Evolutionary conservation across 2,888 invertebrate genomes (phyloP), one percentile per base, ranked within the genome.

Genomic region (Caenorhabditis sp.): DNA sequence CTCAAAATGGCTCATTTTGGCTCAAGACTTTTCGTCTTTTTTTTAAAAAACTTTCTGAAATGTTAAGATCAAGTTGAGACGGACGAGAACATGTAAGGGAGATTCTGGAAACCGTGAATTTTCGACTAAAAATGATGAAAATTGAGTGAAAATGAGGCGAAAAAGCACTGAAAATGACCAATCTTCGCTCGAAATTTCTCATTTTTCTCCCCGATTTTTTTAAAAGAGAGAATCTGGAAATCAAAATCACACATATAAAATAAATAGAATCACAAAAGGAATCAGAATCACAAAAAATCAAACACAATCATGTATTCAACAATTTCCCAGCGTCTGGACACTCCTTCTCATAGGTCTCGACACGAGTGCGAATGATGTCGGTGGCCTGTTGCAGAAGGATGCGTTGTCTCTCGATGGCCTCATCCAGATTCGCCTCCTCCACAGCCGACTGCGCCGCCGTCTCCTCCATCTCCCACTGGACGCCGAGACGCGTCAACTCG

Each of bases 401-500:
- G 19, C 76, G 49, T 51, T 85, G 85, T n/a, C 85, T 64, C 0
- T 70, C 49, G 41, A 82, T 79, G 0, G 80, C 85, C 28, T 70
- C 82, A 28, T 85, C 82, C 14, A 85, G 58, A 47, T 80, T 47
- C 14, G 8, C 3, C 2, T 70, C 74, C 31, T 85, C 85, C 4
- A 75, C 24, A 6, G 58, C 54, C 16, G 49, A 73, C 16, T 84
- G 82, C n/a, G 75, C 73, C 24, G 26, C 12, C n/a, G 44, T 31
- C 24, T 85, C 73, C 49, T 87, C 85, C 49, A 85, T 41, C 64
- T 85, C 84, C 85, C 85, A 85, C 63, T 87, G 85, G 22, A 82
- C 28, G 8, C 84, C 84, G 41, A 87, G 51, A 24, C 82, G 79
- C n/a, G 74, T 64, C 58, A 87, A 81, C 41, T 87, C 85, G 51